phyloP scores from a whole-genome alignment of 1,140 invertebrate species.

The Temnothorax curvispinosus region DNA sequence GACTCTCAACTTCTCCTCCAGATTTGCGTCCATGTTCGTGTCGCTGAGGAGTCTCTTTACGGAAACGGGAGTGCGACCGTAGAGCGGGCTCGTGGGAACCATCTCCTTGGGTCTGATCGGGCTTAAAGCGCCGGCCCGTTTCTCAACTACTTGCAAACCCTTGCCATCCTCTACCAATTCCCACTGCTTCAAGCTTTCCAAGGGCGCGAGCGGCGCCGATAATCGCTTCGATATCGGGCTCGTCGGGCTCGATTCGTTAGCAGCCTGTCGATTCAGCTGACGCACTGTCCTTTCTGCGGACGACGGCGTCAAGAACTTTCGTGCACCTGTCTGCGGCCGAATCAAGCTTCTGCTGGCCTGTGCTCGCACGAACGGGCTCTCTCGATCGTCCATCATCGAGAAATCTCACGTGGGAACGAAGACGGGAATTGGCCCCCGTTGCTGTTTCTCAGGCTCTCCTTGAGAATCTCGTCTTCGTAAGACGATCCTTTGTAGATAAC shows the following conservation, averaged over 20 bases:
- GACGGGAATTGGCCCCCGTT: neutral
- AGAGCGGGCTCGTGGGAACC: neutral
- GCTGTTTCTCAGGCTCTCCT: neutral
- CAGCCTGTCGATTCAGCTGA: slow-evolving; percentile 16
- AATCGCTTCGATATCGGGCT: slow-evolving; percentile 40
- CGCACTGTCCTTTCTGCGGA: slow-evolving; percentile 29
- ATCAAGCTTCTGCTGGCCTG: slow-evolving; percentile 63
- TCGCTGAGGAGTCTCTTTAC: slow-evolving; percentile 1
- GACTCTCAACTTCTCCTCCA: slow-evolving; percentile 72
- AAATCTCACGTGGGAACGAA: neutral
- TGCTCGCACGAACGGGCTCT: slow-evolving; percentile 57
- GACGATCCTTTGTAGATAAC: slow-evolving; percentile 31
- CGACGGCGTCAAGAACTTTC: slow-evolving; percentile 23
- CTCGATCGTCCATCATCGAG: slow-evolving; percentile 67
- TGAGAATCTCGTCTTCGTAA: neutral
- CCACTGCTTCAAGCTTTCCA: slow-evolving; percentile 80
- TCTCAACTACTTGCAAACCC: slow-evolving; percentile 75
- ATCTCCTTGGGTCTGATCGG: slow-evolving; percentile 9
- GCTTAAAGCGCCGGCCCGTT: slow-evolving; percentile 31
- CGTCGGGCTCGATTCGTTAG: slow-evolving; percentile 37
- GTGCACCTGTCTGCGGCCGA: slow-evolving; percentile 13
- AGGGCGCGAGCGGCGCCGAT: slow-evolving; percentile 3
- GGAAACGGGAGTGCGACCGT: slow-evolving; percentile 2
- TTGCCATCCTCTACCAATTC: slow-evolving; percentile 76
- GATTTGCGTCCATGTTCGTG: slow-evolving; percentile 23